Evolutionary conservation across 2,888 invertebrate genomes (phyloP).

Genomic region (Heteromurus nitidus): DNA sequence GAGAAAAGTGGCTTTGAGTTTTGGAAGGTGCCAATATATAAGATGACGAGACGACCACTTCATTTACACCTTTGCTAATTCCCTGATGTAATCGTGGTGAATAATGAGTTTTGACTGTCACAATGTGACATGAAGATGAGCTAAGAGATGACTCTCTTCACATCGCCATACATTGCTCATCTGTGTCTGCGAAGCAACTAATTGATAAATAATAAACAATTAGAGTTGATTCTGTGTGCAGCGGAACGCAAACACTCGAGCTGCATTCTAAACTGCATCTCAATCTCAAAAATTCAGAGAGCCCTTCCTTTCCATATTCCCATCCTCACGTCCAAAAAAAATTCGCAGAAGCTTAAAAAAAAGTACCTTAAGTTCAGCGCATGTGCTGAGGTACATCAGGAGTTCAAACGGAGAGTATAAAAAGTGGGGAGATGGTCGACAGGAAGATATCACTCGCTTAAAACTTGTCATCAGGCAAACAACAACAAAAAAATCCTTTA

Average conservation of each 20-base stretch:
- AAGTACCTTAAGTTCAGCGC: too few relatives aligned
- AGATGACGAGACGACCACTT: too few relatives aligned
- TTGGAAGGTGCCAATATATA: too few relatives aligned
- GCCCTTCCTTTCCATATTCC: too few relatives aligned
- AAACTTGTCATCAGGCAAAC: background rate
- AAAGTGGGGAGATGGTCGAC: background rate
- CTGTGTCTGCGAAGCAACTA: background rate
- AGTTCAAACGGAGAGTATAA: conserved; percentile 11
- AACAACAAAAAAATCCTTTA: background rate
- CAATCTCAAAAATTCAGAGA: background rate
- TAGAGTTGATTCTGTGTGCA: conserved; percentile 7
- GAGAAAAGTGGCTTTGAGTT: too few relatives aligned
- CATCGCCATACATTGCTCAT: background rate
- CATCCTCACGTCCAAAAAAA: too few relatives aligned
- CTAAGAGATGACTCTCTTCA: background rate
- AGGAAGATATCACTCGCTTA: background rate
- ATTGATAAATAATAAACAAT: conserved; percentile 35
- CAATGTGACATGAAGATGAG: background rate
- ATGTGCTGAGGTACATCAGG: background rate
- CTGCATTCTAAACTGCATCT: conserved; percentile 27
- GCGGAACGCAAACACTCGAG: conserved; percentile 4
- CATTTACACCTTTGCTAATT: background rate
- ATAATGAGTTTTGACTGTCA: conserved; percentile 1
- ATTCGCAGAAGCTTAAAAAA: too few relatives aligned
- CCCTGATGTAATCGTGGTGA: background rate